These are phyloP conservation scores for Raja brachyura DNA, from an alignment of 2,113 vertebrate genomes.

Conservation along the genomic window DNA sequence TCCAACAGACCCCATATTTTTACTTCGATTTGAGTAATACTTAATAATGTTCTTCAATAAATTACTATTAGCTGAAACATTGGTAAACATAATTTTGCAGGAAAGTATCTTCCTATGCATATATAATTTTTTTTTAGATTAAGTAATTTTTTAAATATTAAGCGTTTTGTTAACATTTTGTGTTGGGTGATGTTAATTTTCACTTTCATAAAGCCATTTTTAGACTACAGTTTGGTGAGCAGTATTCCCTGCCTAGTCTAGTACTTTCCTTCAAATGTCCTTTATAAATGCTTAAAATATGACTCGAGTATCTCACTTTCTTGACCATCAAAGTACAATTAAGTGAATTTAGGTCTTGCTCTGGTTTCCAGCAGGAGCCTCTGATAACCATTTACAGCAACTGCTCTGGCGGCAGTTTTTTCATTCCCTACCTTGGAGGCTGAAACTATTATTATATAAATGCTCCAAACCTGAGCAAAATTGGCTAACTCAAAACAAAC, in stretches of 20 bases:
- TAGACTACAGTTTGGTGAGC: background rate
- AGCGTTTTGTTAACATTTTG: background rate
- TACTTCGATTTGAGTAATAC: background rate
- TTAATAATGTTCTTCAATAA: background rate
- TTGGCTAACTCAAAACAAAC: background rate
- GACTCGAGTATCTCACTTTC: background rate
- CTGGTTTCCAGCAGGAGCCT: background rate
- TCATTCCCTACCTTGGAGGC: background rate
- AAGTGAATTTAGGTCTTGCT: background rate
- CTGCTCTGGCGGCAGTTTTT: background rate
- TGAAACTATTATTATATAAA: background rate
- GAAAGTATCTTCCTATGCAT: background rate
- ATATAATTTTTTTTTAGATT: background rate
- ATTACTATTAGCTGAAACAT: background rate
- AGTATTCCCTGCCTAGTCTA: background rate
- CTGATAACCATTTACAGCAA: background rate
- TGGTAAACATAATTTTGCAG: background rate
- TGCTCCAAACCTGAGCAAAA: background rate
- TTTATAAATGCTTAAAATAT: background rate
- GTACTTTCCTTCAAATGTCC: background rate
- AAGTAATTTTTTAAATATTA: background rate
- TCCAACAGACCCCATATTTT: background rate
- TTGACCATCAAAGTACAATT: background rate
- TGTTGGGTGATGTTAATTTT: background rate
- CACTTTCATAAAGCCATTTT: background rate